A percentile compares a stretch with the other conserved stretches of the same genome.
phyloP scores from a whole-genome alignment of 2,797 vertebrate genomes.

The Harpagifer antarcticus region DNA sequence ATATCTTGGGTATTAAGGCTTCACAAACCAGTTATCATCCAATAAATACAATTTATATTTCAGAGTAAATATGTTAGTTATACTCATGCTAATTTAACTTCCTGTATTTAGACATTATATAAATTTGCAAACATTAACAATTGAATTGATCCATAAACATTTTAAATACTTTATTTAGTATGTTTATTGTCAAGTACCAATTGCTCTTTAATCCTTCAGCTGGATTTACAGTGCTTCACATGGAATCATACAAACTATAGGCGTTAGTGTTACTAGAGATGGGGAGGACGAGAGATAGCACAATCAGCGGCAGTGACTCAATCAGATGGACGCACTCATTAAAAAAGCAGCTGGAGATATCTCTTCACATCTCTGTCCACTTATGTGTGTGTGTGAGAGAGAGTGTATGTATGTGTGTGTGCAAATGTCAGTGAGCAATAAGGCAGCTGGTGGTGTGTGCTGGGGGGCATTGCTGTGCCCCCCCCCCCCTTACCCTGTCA shows the following conservation, averaged over 20 bases:
- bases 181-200: neutral
- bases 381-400: conserved; percentile 35
- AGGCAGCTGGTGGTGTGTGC: conserved; percentile 84
- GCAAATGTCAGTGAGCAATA: conserved; percentile 85
- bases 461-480: conserved; percentile 79
- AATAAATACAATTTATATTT: neutral
- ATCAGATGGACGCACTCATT: conserved; percentile 81
- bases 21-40: neutral
- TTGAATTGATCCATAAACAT: neutral
- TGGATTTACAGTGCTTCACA: conserved; percentile 17
- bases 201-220: conserved; percentile 12
- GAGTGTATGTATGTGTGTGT: conserved; percentile 57
- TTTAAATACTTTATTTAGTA: neutral
- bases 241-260: conserved; percentile 27
- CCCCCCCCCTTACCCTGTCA: conserved; percentile 78
- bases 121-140: neutral
- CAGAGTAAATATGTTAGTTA: neutral
- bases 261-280: conserved; percentile 37
- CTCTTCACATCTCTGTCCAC: conserved; percentile 81
- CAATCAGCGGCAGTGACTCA: conserved; percentile 74
- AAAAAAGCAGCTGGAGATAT: conserved; percentile 86
- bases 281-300: conserved; percentile 26
- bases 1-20: neutral
- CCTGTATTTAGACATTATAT: neutral
- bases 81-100: neutral